A percentile compares a stretch with the other conserved stretches of the same genome.
Evolutionary conservation across 1,140 invertebrate genomes (phyloP).

Genomic region (Leucophenga varia): DNA sequence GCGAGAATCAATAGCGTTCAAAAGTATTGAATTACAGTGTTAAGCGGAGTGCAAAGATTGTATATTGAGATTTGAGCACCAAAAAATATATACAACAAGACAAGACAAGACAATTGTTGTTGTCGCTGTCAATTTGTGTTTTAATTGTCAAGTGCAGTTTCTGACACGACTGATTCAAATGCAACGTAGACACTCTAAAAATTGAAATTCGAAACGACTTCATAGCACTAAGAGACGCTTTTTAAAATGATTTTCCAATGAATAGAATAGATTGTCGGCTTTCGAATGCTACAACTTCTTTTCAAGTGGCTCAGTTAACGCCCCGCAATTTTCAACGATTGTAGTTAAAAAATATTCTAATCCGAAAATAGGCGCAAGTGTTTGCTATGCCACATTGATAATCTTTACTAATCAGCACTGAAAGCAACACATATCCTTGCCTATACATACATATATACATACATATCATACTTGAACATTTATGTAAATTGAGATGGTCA

Average conservation of each 20-base stretch:
- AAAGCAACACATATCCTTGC: too few relatives aligned
- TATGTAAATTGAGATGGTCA: too few relatives aligned
- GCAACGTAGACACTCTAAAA: constrained; percentile 13
- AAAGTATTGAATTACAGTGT: too few relatives aligned
- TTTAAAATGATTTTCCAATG: constrained; percentile 22
- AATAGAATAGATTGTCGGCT: background rate
- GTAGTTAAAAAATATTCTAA: too few relatives aligned
- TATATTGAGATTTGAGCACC: too few relatives aligned
- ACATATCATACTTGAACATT: too few relatives aligned
- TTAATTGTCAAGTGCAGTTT: constrained; percentile 42
- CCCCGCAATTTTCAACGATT: constrained; percentile 5
- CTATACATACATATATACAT: too few relatives aligned
- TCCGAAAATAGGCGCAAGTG: constrained; percentile 37
- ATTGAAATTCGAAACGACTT: constrained; percentile 22
- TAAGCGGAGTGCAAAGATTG: too few relatives aligned
- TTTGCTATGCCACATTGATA: constrained; percentile 39
- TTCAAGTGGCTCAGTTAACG: constrained; percentile 27
- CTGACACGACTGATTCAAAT: constrained; percentile 18
- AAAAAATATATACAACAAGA: too few relatives aligned
- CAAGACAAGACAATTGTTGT: constrained; percentile 20
- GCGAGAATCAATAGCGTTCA: too few relatives aligned
- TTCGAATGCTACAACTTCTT: constrained; percentile 20
- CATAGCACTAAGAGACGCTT: constrained; percentile 5
- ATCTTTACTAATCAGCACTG: constrained; percentile 46
- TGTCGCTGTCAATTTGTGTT: constrained; percentile 43